A percentile compares a stretch with the other conserved stretches of the same genome.
phyloP scores from a whole-genome alignment of 2,797 vertebrate genomes.

The Lophotriccus pileatus region DNA sequence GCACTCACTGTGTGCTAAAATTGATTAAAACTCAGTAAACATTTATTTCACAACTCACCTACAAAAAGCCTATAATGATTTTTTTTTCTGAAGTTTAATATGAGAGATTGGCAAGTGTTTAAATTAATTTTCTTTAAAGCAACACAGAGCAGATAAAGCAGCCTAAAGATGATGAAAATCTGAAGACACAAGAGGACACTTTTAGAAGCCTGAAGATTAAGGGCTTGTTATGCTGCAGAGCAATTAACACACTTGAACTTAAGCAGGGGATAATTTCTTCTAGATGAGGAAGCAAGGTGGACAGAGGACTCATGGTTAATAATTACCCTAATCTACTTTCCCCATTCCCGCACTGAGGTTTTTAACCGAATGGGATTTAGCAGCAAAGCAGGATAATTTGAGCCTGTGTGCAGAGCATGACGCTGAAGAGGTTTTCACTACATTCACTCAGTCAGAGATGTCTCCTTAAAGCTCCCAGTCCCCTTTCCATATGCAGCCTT shows the following conservation, averaged over 20 bases:
- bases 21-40: not conserved
- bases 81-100: not conserved
- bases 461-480: not conserved
- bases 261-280: conserved; percentile 55
- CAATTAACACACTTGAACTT: conserved; percentile 55
- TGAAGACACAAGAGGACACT: conserved; percentile 11
- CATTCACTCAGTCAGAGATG: not conserved
- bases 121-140: not conserved
- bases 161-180: conserved; percentile 11
- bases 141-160: not conserved
- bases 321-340: conserved; percentile 64
- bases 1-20: not conserved
- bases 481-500: not conserved
- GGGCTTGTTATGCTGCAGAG: conserved; percentile 20
- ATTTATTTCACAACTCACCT: conserved; percentile 37
- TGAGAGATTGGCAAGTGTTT: not conserved
- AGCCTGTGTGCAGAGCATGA: not conserved
- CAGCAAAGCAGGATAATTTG: conserved; percentile 11
- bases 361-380: conserved; percentile 23
- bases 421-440: not conserved
- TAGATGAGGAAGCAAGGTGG: conserved; percentile 47
- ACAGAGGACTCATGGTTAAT: conserved; percentile 58
- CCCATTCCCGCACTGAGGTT: not conserved
- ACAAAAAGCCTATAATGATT: not conserved
- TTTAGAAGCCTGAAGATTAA: conserved; percentile 56